Conservation (phyloP, 2,888 invertebrate genomes). For the Melanotus villosus region DNA sequence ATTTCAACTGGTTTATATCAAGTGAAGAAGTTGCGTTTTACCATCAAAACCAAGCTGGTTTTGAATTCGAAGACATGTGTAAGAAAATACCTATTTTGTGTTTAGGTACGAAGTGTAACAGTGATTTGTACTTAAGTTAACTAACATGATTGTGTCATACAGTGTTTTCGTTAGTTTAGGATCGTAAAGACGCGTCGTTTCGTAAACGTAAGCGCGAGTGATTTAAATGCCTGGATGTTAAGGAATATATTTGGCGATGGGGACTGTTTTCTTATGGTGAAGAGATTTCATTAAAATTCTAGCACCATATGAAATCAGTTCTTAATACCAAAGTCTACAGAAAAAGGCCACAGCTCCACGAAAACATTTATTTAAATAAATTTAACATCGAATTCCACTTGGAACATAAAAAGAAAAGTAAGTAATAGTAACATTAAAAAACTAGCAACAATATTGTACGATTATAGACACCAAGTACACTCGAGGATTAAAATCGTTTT, state of each 20-base stretch:
- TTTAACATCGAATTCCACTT: conserved; percentile 44
- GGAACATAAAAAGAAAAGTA: conserved; percentile 44
- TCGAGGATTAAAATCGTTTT: conserved; percentile 26
- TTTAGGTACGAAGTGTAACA: conserved; percentile 67
- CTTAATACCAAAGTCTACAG: conserved; percentile 58
- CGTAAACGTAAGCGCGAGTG: conserved; percentile 18
- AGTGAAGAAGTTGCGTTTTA: conserved; percentile 5
- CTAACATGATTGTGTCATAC: conserved; percentile 50
- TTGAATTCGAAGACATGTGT: conserved; percentile 64
- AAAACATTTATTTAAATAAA: conserved; percentile 47
- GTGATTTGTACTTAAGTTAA: conserved; percentile 66
- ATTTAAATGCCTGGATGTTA: background rate
- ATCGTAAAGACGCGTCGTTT: conserved; percentile 33
- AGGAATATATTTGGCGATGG: conserved; percentile 63
- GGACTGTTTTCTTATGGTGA: conserved; percentile 80
- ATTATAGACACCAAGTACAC: conserved; percentile 42
- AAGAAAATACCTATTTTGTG: conserved; percentile 68
- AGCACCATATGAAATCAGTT: conserved; percentile 81
- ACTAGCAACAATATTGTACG: conserved; percentile 50
- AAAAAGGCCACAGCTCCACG: conserved; percentile 30
- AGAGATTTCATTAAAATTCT: conserved; percentile 73
- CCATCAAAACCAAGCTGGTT: conserved; percentile 63
- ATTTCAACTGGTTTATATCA: background rate
- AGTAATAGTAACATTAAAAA: conserved; percentile 47
- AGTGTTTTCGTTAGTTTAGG: conserved; percentile 53